Percentiles rank a stretch among this genome's conserved stretches.
phyloP scores from a whole-genome alignment of 1,140 invertebrate genomes.

The Drosophila nigromelanica region DNA sequence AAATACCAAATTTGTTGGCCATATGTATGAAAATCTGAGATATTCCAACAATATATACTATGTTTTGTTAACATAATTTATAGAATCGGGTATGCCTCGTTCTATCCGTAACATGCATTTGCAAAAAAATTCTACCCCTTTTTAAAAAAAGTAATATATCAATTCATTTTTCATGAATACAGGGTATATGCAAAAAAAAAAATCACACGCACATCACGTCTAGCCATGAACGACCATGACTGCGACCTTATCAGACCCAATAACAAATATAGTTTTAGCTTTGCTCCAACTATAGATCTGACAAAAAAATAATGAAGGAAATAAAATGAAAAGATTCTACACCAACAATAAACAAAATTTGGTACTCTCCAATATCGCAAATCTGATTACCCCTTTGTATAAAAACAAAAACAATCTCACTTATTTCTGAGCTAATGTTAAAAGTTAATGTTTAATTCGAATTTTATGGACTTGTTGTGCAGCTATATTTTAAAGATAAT shows the following conservation, averaged over 20 bases:
- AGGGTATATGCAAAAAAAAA: slow-evolving; percentile 10
- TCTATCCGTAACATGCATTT: too few relatives aligned
- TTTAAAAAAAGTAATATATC: too few relatives aligned
- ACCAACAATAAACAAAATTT: slow-evolving; percentile 4
- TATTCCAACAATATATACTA: too few relatives aligned
- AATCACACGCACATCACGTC: slow-evolving; percentile 34
- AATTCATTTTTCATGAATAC: neutral
- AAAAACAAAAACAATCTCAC: neutral
- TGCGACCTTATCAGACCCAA: slow-evolving; percentile 44
- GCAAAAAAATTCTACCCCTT: too few relatives aligned
- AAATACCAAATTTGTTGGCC: too few relatives aligned
- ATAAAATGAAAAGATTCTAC: neutral
- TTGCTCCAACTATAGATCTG: slow-evolving; percentile 5
- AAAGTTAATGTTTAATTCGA: slow-evolving; percentile 19
- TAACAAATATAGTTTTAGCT: neutral
- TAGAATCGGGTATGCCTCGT: too few relatives aligned
- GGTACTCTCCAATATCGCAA: neutral
- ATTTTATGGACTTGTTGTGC: slow-evolving; percentile 38
- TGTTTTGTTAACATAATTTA: too few relatives aligned
- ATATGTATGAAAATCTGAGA: too few relatives aligned
- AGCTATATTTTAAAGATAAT: slow-evolving; percentile 22
- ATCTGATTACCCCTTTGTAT: slow-evolving; percentile 39
- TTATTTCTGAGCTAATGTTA: slow-evolving; percentile 15
- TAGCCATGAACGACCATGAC: slow-evolving; percentile 63
- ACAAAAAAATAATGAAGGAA: neutral